phyloP scores from a whole-genome alignment of 2,797 vertebrate species.

The Paguma larvata region DNA sequence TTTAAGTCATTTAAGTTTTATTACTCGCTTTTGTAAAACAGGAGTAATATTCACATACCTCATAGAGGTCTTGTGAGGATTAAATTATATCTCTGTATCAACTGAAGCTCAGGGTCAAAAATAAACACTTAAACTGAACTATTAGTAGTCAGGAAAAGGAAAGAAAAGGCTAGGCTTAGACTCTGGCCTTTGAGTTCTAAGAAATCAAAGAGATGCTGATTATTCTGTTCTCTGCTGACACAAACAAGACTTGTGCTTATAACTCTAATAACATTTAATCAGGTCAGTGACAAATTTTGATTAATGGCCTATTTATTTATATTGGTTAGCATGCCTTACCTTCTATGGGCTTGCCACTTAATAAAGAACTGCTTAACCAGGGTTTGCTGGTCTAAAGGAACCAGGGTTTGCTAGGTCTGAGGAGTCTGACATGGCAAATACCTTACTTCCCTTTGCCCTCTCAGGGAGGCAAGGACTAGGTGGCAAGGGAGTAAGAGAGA shows the following conservation, averaged over 20 bases:
- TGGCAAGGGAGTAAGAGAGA: slow-evolving; percentile 3
- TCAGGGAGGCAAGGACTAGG: not conserved
- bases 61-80: not conserved
- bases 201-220: slow-evolving; percentile 49
- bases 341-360: not conserved
- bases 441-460: not conserved
- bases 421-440: not conserved
- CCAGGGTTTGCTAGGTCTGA: not conserved
- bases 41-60: not conserved
- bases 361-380: not conserved
- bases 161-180: not conserved
- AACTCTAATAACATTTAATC: slow-evolving; percentile 20
- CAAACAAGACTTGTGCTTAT: not conserved
- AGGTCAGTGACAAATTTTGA: not conserved
- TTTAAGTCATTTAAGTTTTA: not conserved
- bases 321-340: not conserved
- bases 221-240: not conserved
- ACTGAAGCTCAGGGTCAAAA: not conserved
- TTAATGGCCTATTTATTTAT: not conserved
- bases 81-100: slow-evolving; percentile 25
- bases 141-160: not conserved
- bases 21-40: slow-evolving; percentile 17
- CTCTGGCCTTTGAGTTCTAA: not conserved
- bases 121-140: not conserved
- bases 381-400: not conserved